Evolutionary conservation across 2,113 vertebrate species (phyloP).

Genomic region (Nansenia antarctica): DNA sequence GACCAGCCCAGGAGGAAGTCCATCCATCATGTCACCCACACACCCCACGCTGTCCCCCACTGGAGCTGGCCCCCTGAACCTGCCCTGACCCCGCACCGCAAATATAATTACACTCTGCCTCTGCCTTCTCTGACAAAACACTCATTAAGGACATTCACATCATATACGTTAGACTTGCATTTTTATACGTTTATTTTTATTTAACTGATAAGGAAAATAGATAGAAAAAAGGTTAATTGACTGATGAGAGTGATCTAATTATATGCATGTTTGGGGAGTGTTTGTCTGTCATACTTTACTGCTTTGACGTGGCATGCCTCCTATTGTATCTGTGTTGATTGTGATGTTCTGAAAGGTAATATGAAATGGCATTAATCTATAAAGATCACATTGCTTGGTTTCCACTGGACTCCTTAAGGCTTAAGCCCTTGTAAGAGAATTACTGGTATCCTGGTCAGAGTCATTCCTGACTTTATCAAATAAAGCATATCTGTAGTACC

Average conservation of each 20-base stretch:
- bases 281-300: background rate
- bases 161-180: no score
- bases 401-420: background rate
- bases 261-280: background rate
- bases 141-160: background rate
- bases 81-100: slow-evolving; percentile 36
- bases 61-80: slow-evolving; percentile 56
- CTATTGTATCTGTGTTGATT: background rate
- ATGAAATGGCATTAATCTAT: background rate
- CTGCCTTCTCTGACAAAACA: slow-evolving; percentile 16
- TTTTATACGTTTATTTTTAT: no score
- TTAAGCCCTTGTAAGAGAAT: background rate
- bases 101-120: slow-evolving; percentile 54
- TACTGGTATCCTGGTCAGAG: background rate
- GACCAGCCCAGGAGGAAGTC: slow-evolving; percentile 31
- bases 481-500: background rate
- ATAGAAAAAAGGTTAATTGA: background rate
- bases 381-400: background rate
- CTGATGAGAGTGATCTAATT: background rate
- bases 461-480: background rate
- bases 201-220: background rate
- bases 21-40: slow-evolving; percentile 61
- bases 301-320: background rate
- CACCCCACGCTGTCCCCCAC: slow-evolving; percentile 25
- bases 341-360: background rate